Percentiles rank a stretch among this genome's conserved stretches.
Evolutionary conservation across 1,140 invertebrate species (phyloP).

Genomic region (Hyles euphorbiae): DNA sequence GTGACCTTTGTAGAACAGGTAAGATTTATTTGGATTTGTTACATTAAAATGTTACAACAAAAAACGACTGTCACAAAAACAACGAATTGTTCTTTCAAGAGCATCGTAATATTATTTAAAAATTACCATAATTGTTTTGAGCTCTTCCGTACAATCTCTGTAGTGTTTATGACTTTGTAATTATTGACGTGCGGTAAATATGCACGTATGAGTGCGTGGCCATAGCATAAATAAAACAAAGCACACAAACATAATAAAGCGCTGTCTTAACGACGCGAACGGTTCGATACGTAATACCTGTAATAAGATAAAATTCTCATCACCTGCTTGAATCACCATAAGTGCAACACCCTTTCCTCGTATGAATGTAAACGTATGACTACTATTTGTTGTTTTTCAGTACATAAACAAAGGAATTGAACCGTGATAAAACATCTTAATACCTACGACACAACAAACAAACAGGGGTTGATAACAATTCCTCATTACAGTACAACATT

Average conservation of each 20-base stretch:
- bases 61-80: constrained; percentile 8
- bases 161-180: background rate
- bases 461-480: too few relatives aligned
- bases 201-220: background rate
- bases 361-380: background rate
- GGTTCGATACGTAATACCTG: constrained; percentile 21
- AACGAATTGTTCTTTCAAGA: constrained; percentile 2
- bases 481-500: too few relatives aligned
- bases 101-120: too few relatives aligned
- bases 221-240: constrained; percentile 15
- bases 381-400: background rate
- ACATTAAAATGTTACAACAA: constrained; percentile 9
- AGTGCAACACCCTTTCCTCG: constrained; percentile 22
- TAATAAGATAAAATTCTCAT: constrained; percentile 33
- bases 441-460: too few relatives aligned
- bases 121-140: too few relatives aligned
- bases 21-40: constrained; percentile 9
- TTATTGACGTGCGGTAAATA: background rate
- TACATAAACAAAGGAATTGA: too few relatives aligned
- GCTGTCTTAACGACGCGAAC: background rate
- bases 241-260: constrained; percentile 2
- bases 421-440: too few relatives aligned
- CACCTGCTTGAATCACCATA: constrained; percentile 32
- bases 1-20: constrained; percentile 12
- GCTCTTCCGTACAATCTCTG: too few relatives aligned